Evolutionary conservation across 2,888 invertebrate species (phyloP).

Genomic region (Ecdyonurus torrentis): DNA sequence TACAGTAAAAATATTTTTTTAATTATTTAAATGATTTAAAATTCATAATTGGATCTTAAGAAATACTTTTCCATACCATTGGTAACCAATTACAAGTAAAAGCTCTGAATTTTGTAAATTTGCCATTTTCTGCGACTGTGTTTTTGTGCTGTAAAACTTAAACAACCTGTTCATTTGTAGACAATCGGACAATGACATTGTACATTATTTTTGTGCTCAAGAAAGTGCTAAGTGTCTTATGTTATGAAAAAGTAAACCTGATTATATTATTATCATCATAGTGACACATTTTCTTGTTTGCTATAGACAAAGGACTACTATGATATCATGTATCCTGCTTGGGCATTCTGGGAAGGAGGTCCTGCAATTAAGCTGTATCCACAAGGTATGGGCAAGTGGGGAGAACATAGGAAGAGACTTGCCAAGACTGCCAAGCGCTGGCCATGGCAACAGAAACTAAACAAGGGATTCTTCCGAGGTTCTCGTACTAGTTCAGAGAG

Average conservation of each 20-base stretch:
- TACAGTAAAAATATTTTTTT: too few relatives aligned
- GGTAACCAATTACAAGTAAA: too few relatives aligned
- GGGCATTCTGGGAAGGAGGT: slow-evolving; percentile 98
- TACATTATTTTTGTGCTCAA: neutral
- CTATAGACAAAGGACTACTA: slow-evolving; percentile 50
- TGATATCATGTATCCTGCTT: slow-evolving; percentile 91
- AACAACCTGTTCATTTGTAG: too few relatives aligned
- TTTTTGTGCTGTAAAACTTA: too few relatives aligned
- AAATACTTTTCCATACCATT: too few relatives aligned
- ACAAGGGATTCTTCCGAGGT: slow-evolving; percentile 66
- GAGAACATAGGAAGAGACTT: slow-evolving; percentile 56
- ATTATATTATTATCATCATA: neutral
- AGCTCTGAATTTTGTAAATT: too few relatives aligned
- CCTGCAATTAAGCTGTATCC: slow-evolving; percentile 91
- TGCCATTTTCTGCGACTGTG: too few relatives aligned
- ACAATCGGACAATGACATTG: too few relatives aligned
- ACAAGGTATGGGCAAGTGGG: slow-evolving; percentile 87
- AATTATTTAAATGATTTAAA: too few relatives aligned
- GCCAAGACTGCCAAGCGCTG: slow-evolving; percentile 42
- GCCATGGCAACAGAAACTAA: slow-evolving; percentile 61
- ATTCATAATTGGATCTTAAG: too few relatives aligned
- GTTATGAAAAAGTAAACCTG: neutral
- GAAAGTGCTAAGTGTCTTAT: neutral
- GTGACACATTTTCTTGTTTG: neutral
- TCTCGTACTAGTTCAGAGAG: slow-evolving; percentile 85